A percentile compares a stretch with the other conserved stretches of the same genome.
These are phyloP conservation scores for Setophaga petechia DNA, from an alignment of 2,113 vertebrate species.

Conservation along the genomic window DNA sequence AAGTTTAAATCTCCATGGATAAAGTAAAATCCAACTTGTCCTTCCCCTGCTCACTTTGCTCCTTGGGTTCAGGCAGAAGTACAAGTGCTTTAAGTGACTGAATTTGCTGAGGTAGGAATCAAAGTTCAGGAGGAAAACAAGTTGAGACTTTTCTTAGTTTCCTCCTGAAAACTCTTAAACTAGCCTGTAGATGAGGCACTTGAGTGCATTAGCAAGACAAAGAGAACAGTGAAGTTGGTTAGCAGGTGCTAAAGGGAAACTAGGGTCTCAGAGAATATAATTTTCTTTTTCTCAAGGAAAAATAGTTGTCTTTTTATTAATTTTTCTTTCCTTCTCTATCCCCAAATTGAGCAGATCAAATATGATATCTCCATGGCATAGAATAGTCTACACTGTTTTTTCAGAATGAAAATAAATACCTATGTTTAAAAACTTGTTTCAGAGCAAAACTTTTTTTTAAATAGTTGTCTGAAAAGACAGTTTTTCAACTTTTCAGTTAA, in stretches of 20 bases:
- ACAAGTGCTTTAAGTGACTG: accelerated
- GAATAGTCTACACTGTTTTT: neutral
- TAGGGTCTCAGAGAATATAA: neutral
- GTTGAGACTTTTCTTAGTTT: neutral
- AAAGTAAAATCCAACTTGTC: neutral
- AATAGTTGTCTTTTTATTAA: neutral
- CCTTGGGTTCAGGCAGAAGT: neutral
- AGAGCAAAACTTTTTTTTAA: neutral
- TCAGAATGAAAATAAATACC: neutral
- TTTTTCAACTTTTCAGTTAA: neutral
- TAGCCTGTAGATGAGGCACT: neutral
- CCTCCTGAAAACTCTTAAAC: neutral
- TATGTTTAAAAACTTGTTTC: neutral
- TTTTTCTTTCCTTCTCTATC: neutral
- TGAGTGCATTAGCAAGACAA: neutral
- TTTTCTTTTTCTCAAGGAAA: neutral
- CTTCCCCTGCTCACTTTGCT: neutral
- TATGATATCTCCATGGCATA: neutral
- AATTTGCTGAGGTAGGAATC: neutral
- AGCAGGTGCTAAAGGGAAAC: neutral
- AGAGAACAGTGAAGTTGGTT: neutral
- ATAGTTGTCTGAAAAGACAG: neutral
- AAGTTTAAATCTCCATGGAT: neutral
- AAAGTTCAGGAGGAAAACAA: neutral
- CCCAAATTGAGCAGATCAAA: neutral